Evolutionary conservation across 1,140 invertebrate genomes (phyloP).

Genomic region (Meloidogyne chitwoodi): DNA sequence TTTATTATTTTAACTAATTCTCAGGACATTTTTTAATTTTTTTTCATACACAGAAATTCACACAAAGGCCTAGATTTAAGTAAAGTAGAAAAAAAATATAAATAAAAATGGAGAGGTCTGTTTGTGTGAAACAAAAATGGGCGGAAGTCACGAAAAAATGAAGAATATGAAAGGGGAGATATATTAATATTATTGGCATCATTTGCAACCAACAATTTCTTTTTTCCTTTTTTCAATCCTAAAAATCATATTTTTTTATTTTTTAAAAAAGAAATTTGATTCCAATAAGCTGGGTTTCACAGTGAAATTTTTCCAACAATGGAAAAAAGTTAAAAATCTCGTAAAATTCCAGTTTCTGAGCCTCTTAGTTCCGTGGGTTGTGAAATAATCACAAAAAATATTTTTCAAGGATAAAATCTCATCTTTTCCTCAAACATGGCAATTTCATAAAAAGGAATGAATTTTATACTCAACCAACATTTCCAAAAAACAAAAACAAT

Average conservation of each 20-base stretch:
- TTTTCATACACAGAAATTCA: not conserved
- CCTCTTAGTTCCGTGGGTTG: no score
- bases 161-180: not conserved
- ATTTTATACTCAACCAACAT: no score
- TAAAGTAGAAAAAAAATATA: not conserved
- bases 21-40: not conserved
- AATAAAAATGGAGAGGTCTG: not conserved
- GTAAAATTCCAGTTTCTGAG: no score
- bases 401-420: no score
- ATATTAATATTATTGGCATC: not conserved
- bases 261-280: not conserved
- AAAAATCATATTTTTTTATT: not conserved
- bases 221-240: not conserved
- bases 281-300: not conserved
- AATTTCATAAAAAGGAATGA: no score
- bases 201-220: not conserved
- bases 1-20: not conserved
- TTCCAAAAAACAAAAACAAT: no score
- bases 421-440: no score
- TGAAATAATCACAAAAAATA: no score
- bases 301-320: no score
- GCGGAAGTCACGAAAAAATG: not conserved
- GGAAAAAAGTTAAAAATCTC: no score
- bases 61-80: not conserved
- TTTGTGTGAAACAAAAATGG: not conserved